phyloP scores from a whole-genome alignment of 2,113 vertebrate species.

The Hiodon tergisus region DNA sequence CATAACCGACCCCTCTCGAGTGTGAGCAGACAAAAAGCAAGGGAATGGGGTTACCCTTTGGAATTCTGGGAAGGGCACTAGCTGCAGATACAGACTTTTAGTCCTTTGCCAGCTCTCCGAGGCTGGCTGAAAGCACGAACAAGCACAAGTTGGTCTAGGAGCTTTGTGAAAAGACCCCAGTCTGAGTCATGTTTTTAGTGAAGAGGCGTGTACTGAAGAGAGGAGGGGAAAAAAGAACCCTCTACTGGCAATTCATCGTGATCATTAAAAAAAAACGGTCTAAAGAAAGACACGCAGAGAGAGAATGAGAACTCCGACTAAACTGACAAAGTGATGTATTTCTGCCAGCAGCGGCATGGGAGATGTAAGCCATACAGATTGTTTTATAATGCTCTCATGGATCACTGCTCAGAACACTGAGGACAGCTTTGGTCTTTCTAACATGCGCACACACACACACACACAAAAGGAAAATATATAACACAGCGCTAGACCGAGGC shows the following conservation, averaged over 20 bases:
- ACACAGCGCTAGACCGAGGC: background rate
- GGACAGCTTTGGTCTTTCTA: background rate
- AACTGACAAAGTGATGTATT: constrained; percentile 1
- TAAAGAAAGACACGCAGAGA: background rate
- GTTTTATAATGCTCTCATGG: constrained; percentile 7
- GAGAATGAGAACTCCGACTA: background rate
- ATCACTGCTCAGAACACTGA: constrained; percentile 2
- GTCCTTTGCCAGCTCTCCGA: background rate
- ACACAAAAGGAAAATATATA: background rate
- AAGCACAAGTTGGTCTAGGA: background rate
- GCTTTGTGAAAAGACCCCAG: constrained; percentile 3
- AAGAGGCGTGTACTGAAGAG: constrained; percentile 3
- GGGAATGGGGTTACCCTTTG: background rate
- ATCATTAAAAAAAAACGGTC: constrained; percentile 9
- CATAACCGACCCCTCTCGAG: background rate
- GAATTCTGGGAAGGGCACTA: background rate
- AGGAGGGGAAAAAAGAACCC: background rate
- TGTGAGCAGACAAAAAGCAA: background rate
- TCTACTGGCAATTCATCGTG: background rate
- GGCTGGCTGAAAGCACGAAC: background rate
- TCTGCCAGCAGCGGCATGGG: background rate
- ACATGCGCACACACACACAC: too few relatives aligned
- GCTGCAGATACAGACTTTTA: background rate
- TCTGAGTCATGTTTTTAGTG: background rate
- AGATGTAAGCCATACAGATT: constrained; percentile 13